A percentile compares a stretch with the other conserved stretches of the same genome.
Evolutionary conservation across 1,140 invertebrate species (phyloP).

Genomic region (Calosoma granatense): DNA sequence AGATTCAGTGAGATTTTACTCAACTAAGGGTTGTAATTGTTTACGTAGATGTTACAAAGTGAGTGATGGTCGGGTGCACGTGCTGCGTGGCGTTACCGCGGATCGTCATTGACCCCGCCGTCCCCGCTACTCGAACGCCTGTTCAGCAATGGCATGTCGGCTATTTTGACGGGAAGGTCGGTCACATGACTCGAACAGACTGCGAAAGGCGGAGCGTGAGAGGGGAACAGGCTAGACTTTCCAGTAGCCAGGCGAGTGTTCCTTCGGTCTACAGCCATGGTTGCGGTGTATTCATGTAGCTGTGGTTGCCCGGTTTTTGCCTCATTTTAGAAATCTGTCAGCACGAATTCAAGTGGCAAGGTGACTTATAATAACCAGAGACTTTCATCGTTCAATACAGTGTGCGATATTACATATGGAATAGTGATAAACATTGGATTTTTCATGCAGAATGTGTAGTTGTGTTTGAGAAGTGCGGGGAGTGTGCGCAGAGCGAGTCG

Average conservation of each 20-base stretch:
- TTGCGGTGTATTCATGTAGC: neutral
- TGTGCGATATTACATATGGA: neutral
- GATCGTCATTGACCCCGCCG: neutral
- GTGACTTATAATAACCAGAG: neutral
- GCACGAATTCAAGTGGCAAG: neutral
- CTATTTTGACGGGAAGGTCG: constrained; percentile 70
- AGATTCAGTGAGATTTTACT: too few species aligned
- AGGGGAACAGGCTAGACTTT: constrained; percentile 38
- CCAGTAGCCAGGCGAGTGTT: constrained; percentile 39
- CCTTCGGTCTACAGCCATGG: constrained; percentile 24
- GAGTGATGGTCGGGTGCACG: neutral
- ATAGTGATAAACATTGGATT: neutral
- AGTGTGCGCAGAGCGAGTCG: constrained; percentile 4
- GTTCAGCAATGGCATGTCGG: constrained; percentile 40
- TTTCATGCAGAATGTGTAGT: neutral
- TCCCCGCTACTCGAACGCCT: constrained; percentile 8
- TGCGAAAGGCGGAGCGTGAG: neutral
- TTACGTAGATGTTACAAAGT: neutral
- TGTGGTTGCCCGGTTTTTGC: neutral
- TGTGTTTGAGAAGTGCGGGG: neutral
- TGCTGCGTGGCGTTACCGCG: neutral
- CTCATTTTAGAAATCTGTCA: neutral
- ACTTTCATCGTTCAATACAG: neutral
- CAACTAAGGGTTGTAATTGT: too few species aligned
- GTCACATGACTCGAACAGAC: constrained; percentile 40